These are phyloP conservation scores for Nomada fucata DNA, from an alignment of 2,888 invertebrate genomes.

Conservation along the genomic window DNA sequence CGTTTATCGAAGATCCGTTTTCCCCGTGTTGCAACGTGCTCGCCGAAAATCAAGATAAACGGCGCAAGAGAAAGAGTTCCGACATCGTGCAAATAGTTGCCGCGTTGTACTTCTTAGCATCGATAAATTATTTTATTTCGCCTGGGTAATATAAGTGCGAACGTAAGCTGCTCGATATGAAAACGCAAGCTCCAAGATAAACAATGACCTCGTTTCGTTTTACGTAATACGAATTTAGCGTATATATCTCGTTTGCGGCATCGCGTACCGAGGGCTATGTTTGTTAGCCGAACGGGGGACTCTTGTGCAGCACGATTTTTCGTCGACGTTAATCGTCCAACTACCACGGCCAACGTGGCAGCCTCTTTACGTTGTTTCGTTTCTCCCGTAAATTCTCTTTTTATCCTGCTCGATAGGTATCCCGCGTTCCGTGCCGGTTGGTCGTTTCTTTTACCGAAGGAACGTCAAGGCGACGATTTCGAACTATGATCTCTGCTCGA, in stretches of 20 bases:
- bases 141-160: not conserved
- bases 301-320: slow-evolving; percentile 14
- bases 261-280: not conserved
- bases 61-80: not conserved
- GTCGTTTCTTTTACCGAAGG: not conserved
- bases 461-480: not conserved
- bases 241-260: slow-evolving; percentile 6
- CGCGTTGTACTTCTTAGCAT: not conserved
- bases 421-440: not conserved
- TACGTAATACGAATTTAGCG: slow-evolving; percentile 34
- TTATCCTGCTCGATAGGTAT: not conserved
- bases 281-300: not conserved
- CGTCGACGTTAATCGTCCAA: slow-evolving; percentile 9
- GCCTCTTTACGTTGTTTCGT: not conserved
- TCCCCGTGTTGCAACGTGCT: no score
- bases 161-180: not conserved
- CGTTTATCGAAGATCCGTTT: no score
- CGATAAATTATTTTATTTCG: not conserved
- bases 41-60: slow-evolving; percentile 1
- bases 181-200: slow-evolving; percentile 31
- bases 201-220: slow-evolving; percentile 33
- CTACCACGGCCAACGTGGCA: slow-evolving; percentile 5
- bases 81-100: not conserved
- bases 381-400: not conserved
- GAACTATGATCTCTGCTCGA: not conserved